A percentile compares a stretch with the other conserved stretches of the same genome.
Evolutionary conservation across 2,888 invertebrate species (phyloP).

Genomic region (Slavum lentiscoides): DNA sequence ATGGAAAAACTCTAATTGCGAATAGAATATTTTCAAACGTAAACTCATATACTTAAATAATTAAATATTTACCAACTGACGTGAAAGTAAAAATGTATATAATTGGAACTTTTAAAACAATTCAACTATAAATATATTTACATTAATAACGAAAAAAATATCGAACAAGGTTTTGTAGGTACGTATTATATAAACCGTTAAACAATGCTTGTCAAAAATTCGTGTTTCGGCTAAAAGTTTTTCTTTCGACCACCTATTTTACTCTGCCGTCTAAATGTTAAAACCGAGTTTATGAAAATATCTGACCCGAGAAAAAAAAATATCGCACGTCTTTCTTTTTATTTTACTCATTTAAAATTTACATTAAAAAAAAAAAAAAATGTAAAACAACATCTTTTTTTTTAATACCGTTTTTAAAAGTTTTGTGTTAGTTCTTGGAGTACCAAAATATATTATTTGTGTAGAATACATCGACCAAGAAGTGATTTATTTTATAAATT

Average conservation of each 20-base stretch:
- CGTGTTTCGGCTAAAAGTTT: neutral
- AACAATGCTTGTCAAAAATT: neutral
- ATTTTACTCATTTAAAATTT: constrained; percentile 6
- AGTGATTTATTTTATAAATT: constrained; percentile 3
- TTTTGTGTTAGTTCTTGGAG: constrained; percentile 5
- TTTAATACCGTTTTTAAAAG: neutral
- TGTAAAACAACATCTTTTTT: neutral
- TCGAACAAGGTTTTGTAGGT: neutral
- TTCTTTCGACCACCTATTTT: neutral
- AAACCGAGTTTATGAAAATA: neutral
- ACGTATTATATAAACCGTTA: neutral
- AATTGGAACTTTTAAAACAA: neutral
- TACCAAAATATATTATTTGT: constrained; percentile 1
- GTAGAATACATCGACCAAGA: neutral
- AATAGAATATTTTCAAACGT: neutral
- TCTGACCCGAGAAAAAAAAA: neutral
- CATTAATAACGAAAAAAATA: neutral
- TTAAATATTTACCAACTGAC: neutral
- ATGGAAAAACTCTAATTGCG: neutral
- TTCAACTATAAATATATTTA: neutral
- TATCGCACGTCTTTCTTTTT: neutral
- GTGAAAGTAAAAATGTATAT: neutral
- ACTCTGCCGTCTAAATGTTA: neutral
- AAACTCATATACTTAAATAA: neutral
- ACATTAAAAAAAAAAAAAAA: neutral